Conservation (phyloP, 2,113 vertebrate species). For the Neomonachus schauinslandi region DNA sequence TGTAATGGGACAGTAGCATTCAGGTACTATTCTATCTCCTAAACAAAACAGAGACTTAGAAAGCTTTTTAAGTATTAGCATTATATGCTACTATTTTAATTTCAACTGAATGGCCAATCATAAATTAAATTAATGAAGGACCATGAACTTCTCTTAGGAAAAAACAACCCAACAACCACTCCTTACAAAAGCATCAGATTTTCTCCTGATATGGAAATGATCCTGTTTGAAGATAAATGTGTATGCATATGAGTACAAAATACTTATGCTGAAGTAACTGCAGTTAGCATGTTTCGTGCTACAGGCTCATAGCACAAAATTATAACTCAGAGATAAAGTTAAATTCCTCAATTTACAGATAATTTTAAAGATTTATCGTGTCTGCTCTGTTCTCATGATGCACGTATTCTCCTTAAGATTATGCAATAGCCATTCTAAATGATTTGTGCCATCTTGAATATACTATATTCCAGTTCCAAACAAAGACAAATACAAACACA, state of each 20-base stretch:
- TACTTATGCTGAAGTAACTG: not conserved
- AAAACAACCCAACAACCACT: not conserved
- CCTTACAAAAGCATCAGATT: not conserved
- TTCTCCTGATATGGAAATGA: not conserved
- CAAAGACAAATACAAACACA: not conserved
- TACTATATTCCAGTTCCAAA: not conserved
- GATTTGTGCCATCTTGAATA: not conserved
- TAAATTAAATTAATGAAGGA: not conserved
- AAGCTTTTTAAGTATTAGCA: not conserved
- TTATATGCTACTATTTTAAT: constrained; percentile 16
- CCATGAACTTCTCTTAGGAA: not conserved
- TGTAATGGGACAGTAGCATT: not conserved
- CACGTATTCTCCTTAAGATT: not conserved
- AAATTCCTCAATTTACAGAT: not conserved
- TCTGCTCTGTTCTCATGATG: not conserved
- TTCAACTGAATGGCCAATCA: not conserved
- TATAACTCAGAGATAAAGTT: not conserved
- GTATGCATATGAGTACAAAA: not conserved
- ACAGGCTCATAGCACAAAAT: not conserved
- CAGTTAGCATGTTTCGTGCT: not conserved
- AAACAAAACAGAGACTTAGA: constrained; percentile 16
- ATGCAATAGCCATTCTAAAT: not conserved
- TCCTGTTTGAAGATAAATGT: not conserved
- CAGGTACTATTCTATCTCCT: not conserved
- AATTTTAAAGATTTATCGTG: not conserved